Percentiles rank a stretch among this genome's conserved stretches.
Conservation (phyloP, 2,888 invertebrate genomes). For the Nowickia ferox region DNA sequence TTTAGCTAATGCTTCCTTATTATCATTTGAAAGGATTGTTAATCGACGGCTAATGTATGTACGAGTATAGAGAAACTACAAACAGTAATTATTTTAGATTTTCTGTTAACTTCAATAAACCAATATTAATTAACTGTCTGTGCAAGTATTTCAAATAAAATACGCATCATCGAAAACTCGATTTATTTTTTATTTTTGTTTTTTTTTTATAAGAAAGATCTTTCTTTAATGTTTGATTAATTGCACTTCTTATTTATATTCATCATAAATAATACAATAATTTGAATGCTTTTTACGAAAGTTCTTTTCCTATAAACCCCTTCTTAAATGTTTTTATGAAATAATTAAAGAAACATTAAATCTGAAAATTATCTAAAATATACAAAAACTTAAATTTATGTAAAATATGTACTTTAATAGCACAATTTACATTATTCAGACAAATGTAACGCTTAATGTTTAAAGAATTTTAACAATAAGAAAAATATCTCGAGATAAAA, state of each 20-base stretch:
- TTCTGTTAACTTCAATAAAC: no score
- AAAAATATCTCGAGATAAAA: constrained; percentile 48
- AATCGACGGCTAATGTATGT: no score
- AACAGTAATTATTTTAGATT: no score
- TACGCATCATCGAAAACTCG: no score
- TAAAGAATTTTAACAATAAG: constrained; percentile 1
- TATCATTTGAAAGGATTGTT: no score
- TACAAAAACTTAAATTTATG: constrained; percentile 43
- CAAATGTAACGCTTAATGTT: constrained; percentile 46
- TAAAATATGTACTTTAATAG: constrained; percentile 60
- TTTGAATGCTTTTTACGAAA: neutral
- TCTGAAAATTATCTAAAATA: constrained; percentile 29
- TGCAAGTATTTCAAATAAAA: no score
- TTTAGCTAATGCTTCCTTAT: no score
- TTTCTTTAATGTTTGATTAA: neutral
- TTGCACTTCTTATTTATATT: neutral
- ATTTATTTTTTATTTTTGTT: neutral
- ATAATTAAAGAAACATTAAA: constrained; percentile 52
- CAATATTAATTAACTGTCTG: no score
- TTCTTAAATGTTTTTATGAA: constrained; percentile 1
- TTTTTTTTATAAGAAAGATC: neutral
- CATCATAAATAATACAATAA: constrained; percentile 14
- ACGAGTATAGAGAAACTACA: no score
- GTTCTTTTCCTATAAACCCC: neutral
- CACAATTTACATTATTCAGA: constrained; percentile 50